Evolutionary conservation across 2,113 vertebrate species (phyloP).

Genomic region (Tetrax tetrax): DNA sequence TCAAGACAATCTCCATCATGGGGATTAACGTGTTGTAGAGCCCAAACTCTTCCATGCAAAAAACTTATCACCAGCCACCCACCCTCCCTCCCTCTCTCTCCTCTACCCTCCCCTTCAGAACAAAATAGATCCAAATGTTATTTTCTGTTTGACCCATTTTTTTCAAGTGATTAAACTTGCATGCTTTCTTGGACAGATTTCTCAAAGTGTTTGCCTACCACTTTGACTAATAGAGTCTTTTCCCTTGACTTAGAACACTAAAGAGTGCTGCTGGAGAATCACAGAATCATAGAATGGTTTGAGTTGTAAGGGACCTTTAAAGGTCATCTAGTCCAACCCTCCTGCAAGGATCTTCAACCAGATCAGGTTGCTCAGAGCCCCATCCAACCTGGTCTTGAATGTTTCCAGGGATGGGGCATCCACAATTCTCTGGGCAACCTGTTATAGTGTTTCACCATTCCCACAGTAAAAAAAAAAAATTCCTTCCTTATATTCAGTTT

Average conservation of each 20-base stretch:
- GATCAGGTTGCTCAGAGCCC: too few species aligned
- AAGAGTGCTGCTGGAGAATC: neutral
- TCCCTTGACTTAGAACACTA: neutral
- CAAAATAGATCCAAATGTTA: neutral
- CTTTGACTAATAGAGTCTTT: neutral
- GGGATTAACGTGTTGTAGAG: neutral
- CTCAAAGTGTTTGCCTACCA: neutral
- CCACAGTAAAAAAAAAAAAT: too few species aligned
- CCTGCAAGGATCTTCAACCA: too few species aligned
- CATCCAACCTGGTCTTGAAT: too few species aligned
- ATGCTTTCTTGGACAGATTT: neutral
- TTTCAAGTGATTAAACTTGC: accelerated
- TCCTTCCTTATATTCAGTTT: too few species aligned
- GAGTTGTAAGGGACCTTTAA: too few species aligned
- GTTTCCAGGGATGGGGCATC: too few species aligned
- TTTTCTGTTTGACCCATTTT: neutral
- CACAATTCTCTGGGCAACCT: too few species aligned
- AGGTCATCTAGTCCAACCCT: too few species aligned
- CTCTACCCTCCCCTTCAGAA: neutral
- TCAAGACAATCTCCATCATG: neutral
- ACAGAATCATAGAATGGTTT: too few species aligned
- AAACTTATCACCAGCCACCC: neutral
- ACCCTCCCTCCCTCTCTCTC: neutral
- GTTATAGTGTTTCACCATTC: too few species aligned
- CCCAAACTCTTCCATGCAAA: neutral